These are phyloP conservation scores for Escarpia spicata DNA, from an alignment of 2,888 invertebrate genomes.

Conservation along the genomic window DNA sequence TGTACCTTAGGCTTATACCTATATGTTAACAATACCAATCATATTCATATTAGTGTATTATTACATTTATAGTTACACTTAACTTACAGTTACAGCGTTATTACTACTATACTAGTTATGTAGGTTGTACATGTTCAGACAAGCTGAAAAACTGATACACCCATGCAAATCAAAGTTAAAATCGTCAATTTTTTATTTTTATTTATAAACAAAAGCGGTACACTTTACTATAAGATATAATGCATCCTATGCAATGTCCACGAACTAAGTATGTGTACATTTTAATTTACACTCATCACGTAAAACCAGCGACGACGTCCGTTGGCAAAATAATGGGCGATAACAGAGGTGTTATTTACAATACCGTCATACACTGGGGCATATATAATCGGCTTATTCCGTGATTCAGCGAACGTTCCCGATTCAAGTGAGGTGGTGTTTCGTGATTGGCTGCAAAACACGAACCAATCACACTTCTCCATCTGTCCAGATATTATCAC, in stretches of 20 bases:
- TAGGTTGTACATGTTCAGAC: neutral
- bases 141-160: neutral
- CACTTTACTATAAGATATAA: neutral
- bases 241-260: neutral
- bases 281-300: neutral
- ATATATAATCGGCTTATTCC: neutral
- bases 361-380: constrained; percentile 20
- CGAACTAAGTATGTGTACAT: neutral
- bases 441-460: constrained; percentile 41
- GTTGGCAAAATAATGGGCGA: constrained; percentile 20
- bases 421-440: constrained; percentile 39
- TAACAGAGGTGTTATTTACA: constrained; percentile 21
- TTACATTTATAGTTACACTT: no score
- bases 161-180: neutral
- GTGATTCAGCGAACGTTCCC: constrained; percentile 23
- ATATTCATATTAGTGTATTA: no score
- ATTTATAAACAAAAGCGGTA: neutral
- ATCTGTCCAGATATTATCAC: constrained; percentile 39
- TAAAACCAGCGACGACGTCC: neutral
- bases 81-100: no score
- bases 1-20: no score
- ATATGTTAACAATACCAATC: no score
- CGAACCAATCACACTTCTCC: constrained; percentile 42
- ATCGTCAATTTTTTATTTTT: neutral
- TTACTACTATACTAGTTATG: no score